Base-by-base conservation (phyloP, 2,113 vertebrate genomes). In the Pseudopodoces humilis region DNA sequence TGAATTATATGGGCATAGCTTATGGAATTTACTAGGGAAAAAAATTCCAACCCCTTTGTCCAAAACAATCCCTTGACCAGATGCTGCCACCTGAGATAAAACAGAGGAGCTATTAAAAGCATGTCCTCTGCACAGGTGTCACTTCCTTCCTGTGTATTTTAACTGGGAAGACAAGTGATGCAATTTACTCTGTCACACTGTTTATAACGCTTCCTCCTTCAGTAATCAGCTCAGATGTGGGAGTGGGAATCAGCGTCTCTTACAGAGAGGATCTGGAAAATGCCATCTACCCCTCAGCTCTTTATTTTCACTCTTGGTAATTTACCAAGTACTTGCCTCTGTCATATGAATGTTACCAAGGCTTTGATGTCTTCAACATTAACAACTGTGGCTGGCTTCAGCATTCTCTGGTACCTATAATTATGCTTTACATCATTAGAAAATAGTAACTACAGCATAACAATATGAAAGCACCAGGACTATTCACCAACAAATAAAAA, bases 31-130 rank as follows among this genome's bases (percentile, higher is more conserved):
- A 60, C 5, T 30, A 47, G 14, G 9, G 10, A 2, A 13, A 37
- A 67, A 52, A 62, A 43, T 10, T 18, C 12, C 6, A 59, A 47
- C 4, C 17, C 13, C 6, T n/a, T 83, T 7, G 4, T 20, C n/a
- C 7, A 0, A 1, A 16, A 74, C 50, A 64, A 44, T 44, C 20
- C 16, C 20, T 20, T 0, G 0, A 47, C 37, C 5, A 82, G 74
- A 60, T 1, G 2, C 41, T 33, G 33, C 37, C 50, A 91, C 41
- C 25, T 37, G 46, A 81, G 37, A 78, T 47, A 86, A 81, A 91
- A 49, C 76, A 81, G 35, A 72, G 35, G 35, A 14, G 52, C 31
- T 92, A 88, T 86, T 67, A 78, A 41, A 94, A 86, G 52, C 23
- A 0, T 79, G 43, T 84, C 30, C 53, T 68, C 49, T 49, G n/a